Evolutionary conservation across 2,113 vertebrate species (phyloP).

Genomic region (Macquaria ambigua): DNA sequence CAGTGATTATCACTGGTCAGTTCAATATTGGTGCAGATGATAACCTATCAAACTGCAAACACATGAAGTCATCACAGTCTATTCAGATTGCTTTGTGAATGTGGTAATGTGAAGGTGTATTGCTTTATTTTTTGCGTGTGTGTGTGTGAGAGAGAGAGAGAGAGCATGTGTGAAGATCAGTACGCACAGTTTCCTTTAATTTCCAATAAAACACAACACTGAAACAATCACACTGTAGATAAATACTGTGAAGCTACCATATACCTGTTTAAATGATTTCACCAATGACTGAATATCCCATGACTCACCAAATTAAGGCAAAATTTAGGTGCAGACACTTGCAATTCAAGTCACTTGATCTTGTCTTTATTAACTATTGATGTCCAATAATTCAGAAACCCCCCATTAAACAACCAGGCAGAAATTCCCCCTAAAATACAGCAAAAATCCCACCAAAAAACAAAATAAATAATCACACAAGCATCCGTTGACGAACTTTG

Average conservation of each 20-base stretch:
- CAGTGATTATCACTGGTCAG: slow-evolving; percentile 65
- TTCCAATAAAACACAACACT: neutral
- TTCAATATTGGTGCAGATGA: slow-evolving; percentile 68
- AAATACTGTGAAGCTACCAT: neutral
- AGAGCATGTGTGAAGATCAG: slow-evolving; percentile 19
- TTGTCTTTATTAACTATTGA: neutral
- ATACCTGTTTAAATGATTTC: neutral
- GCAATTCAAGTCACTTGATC: neutral
- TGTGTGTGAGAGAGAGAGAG: neutral
- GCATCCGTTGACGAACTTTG: too few relatives aligned
- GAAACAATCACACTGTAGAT: neutral
- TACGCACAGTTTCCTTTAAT: neutral
- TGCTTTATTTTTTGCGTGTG: slow-evolving; percentile 28
- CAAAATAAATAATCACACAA: neutral
- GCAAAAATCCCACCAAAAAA: neutral
- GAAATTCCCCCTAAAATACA: neutral
- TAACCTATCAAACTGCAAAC: slow-evolving; percentile 80
- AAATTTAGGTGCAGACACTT: neutral
- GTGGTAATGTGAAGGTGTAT: slow-evolving; percentile 42
- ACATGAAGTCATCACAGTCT: slow-evolving; percentile 67
- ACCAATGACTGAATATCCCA: neutral
- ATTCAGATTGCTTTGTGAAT: slow-evolving; percentile 50
- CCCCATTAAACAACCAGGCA: neutral
- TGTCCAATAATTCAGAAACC: neutral
- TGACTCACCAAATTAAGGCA: neutral